Evolutionary conservation across 2,888 invertebrate species (phyloP), one percentile per base, ranked within the genome.

Genomic region (Drosophila leonis): DNA sequence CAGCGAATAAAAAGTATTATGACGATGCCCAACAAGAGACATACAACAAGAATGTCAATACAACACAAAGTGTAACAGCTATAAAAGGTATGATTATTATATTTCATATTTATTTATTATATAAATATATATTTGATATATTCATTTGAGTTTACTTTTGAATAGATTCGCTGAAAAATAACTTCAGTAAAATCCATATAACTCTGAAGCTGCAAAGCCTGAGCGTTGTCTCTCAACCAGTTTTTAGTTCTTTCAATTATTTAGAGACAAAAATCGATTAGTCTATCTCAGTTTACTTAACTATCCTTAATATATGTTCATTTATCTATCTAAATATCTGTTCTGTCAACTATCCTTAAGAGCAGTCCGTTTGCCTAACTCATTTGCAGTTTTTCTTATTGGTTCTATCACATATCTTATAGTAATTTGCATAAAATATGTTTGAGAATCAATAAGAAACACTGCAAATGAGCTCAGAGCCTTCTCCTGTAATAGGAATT

Each of bases 1-100:
- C 94, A 6, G 94, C 94, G 1, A 92, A 94, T 65, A 92, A 91
- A 79, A 92, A 92, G 88, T 92, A 91, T 89, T 91, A 89, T 71
- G 90, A 90, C 81, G 92, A 92, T 82, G 76, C 80, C n/a, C 88
- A 91, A 76, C 77, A 82, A 49, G 80, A 82, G 82, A 81, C 90
- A 52, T 72, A 88, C 37, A 82, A 80, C 18, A 65, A 35, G 46
- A 65, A 49, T 27, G 48, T 55, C 10, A 82, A 81, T 59, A 78
- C 92, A 51, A 78, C 90, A 33, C 79, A 79, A 29, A 80, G 92
- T 24, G 83, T 91, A 54, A 85, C 87, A 27, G 86, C 78, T 35
- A 83, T 92, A 37, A 80, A 88, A 84, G 90, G 92, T 92, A 66
- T 76, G 72, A 12, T 24, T 35, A 13, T 10, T 37, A 1, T 27